These are phyloP conservation scores for Sanderia malayensis DNA, from an alignment of 30 jellyfish, hydroid and myxozoan species.

Conservation along the genomic window DNA sequence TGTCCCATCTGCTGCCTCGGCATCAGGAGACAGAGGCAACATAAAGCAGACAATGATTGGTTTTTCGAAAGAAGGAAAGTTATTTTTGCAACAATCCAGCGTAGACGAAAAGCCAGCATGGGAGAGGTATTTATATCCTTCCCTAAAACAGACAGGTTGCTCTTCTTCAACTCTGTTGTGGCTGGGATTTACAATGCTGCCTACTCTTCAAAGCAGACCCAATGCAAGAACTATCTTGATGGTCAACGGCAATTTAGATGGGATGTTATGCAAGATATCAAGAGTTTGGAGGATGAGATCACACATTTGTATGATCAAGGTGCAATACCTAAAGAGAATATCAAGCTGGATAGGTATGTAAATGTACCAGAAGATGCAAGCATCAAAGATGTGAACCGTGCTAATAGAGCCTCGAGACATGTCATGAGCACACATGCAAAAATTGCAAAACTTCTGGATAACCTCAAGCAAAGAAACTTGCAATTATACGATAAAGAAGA, in stretches of 20 bases:
- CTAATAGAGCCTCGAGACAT: constrained; percentile 17
- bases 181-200: constrained; percentile 35
- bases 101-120: constrained; percentile 6
- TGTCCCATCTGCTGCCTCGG: no score
- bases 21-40: no score
- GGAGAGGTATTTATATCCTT: background rate
- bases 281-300: constrained; percentile 5
- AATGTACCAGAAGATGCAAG: background rate
- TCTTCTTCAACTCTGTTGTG: constrained; percentile 14
- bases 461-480: no score
- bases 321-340: constrained; percentile 14
- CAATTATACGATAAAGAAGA: no score
- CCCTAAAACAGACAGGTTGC: constrained; percentile 5
- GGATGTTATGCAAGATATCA: constrained; percentile 28
- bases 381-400: background rate
- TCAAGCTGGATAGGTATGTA: constrained; percentile 7
- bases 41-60: no score
- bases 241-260: constrained; percentile 17
- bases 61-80: no score
- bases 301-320: constrained; percentile 9
- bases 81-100: no score
- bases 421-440: background rate
- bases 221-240: constrained; percentile 21
- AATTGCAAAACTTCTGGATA: background rate
- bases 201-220: constrained; percentile 36